These are phyloP conservation scores for Cranoglanis bouderius DNA, from an alignment of 2,113 vertebrate species.

Conservation along the genomic window DNA sequence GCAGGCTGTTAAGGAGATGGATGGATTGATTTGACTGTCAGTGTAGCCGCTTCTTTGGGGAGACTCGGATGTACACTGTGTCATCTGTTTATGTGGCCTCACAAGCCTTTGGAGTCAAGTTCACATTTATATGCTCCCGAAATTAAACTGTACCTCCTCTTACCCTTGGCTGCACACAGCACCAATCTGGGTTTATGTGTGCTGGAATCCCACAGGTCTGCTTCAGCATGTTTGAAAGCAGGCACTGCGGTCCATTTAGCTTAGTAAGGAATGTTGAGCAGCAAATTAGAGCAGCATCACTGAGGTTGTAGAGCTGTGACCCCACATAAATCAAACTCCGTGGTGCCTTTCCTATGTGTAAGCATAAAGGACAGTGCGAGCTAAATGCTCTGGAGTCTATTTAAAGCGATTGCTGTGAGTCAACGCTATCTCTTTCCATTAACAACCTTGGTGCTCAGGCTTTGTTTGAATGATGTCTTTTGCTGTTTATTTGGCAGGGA, in stretches of 20 bases:
- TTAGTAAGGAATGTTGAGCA: conserved; percentile 23
- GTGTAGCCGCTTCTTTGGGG: conserved; percentile 8
- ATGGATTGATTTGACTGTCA: conserved; percentile 51
- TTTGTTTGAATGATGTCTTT: conserved; percentile 25
- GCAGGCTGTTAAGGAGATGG: conserved; percentile 64
- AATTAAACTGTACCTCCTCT: conserved; percentile 47
- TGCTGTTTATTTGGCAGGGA: conserved; percentile 38
- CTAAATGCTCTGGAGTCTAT: conserved; percentile 22
- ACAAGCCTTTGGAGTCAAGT: conserved; percentile 43
- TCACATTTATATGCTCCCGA: conserved; percentile 50
- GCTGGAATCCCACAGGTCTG: conserved; percentile 29
- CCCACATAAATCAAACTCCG: conserved; percentile 48
- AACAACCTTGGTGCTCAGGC: conserved; percentile 21
- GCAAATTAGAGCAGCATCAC: conserved; percentile 37
- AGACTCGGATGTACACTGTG: conserved; percentile 41
- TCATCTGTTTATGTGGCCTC: conserved; percentile 52
- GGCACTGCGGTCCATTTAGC: conserved; percentile 33
- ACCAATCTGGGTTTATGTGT: conserved; percentile 44
- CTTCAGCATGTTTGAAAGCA: conserved; percentile 5
- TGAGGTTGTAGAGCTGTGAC: conserved; percentile 29
- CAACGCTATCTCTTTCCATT: conserved; percentile 52
- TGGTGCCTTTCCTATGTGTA: conserved; percentile 23
- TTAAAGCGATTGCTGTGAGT: conserved; percentile 32
- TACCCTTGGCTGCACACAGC: conserved; percentile 52
- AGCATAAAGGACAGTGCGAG: conserved; percentile 37